Conservation (phyloP, 2,113 vertebrate species). For the Taxidea taxus region DNA sequence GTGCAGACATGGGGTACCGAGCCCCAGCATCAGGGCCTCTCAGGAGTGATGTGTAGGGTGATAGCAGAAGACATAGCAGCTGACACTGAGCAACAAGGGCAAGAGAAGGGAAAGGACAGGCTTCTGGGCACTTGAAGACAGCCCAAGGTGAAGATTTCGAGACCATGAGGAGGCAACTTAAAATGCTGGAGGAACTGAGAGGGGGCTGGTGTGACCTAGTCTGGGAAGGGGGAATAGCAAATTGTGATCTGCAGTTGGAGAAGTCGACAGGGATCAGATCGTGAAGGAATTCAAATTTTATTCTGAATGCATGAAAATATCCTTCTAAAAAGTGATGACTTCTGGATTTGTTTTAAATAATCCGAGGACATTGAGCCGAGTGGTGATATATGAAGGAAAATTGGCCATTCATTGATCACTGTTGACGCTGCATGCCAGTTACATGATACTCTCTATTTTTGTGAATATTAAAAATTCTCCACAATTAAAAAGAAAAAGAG, state of each 20-base stretch:
- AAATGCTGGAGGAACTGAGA: background rate
- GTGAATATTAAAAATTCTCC: background rate
- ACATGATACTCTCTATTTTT: background rate
- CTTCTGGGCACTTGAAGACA: background rate
- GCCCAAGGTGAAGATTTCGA: background rate
- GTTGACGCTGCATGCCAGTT: background rate
- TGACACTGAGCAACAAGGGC: background rate
- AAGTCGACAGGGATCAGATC: background rate
- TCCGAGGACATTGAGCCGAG: background rate
- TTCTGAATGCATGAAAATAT: background rate
- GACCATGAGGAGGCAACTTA: background rate
- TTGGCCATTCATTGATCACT: background rate
- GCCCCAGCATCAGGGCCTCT: background rate
- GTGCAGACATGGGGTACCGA: background rate
- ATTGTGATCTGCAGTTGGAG: background rate
- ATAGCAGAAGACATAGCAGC: background rate
- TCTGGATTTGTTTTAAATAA: conserved; percentile 1
- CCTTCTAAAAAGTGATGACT: background rate
- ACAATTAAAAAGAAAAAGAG: background rate
- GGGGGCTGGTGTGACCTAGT: background rate
- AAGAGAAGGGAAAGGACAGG: background rate
- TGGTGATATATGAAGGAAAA: background rate
- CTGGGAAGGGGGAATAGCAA: background rate
- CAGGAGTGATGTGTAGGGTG: background rate
- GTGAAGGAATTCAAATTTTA: background rate